phyloP scores from a whole-genome alignment of 1,140 invertebrate genomes.

The Cydia splendana region DNA sequence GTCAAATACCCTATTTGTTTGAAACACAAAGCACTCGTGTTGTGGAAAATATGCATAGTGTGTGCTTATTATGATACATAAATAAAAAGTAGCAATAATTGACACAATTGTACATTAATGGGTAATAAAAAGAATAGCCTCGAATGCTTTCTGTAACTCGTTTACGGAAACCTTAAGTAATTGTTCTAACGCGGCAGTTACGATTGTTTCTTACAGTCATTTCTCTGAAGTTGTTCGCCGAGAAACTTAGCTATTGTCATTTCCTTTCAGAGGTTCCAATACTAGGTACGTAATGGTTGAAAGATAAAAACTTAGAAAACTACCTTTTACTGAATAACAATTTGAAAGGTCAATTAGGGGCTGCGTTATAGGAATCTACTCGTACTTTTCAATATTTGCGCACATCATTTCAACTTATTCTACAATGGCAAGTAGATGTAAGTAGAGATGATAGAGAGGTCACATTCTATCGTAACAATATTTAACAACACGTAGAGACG shows the following conservation, averaged over 20 bases:
- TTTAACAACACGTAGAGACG: too few relatives aligned
- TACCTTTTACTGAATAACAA: background rate
- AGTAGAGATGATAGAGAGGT: too few relatives aligned
- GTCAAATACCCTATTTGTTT: too few relatives aligned
- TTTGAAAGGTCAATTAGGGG: background rate
- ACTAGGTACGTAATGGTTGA: background rate
- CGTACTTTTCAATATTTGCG: too few relatives aligned
- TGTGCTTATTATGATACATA: background rate
- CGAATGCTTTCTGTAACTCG: background rate
- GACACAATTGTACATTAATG: background rate
- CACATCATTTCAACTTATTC: too few relatives aligned
- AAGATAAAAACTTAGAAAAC: background rate
- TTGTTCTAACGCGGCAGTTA: slow-evolving; percentile 19
- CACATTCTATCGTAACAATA: too few relatives aligned
- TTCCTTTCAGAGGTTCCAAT: slow-evolving; percentile 4
- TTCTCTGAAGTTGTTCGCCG: slow-evolving; percentile 7
- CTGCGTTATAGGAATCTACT: background rate
- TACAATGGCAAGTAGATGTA: too few relatives aligned
- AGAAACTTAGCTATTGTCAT: slow-evolving; percentile 7
- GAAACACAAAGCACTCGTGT: too few relatives aligned
- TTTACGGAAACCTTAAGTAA: slow-evolving; percentile 6
- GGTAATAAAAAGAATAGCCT: background rate
- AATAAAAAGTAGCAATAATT: background rate
- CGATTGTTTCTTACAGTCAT: slow-evolving; percentile 16
- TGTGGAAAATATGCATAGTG: background rate